Evolutionary conservation across 2,797 vertebrate species (phyloP), one percentile per base, ranked within the genome.

Genomic region (Cynopterus sphinx): DNA sequence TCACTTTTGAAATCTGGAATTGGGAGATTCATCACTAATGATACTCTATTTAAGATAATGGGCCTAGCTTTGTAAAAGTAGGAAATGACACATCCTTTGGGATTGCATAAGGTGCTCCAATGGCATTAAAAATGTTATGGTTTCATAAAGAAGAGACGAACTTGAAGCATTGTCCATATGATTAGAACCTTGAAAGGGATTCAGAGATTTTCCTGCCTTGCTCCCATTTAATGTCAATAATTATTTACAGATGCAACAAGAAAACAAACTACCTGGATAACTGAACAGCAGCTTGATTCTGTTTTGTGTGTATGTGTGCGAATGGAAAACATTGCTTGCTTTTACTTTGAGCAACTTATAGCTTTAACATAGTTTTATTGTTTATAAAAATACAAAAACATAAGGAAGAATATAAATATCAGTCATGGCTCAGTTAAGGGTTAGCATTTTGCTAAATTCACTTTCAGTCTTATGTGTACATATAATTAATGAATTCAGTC

Each of bases 121-220:
- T 67, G 68, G 68, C 39, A 84, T 39, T 67, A 90, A 75, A 85
- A 89, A 55, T 90, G 83, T 94, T 92, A 82, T 53, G 70, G 22
- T 77, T 94, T 90, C 63, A 85, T 95, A 96, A 96, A 94, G 55
- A 91, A 91, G 6, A 88, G 22, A 59, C 43, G 90, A 87, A 90
- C 67, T 51, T 78, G 51, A 94, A 86, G 13, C 31, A 49, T 10
- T 86, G 68, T 90, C 96, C 83, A 71, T 95, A 83, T 49, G 71
- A 82, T 90, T 75, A 96, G 90, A 91, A 92, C n/a, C 33, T 81
- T 55, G 39, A 82, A 95, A 77, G 51, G 39, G 57, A 17, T 86
- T 90, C n/a, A 65, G 51, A 90, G 24, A 90, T 89, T 65, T 87
- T 74, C 33, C 59, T 91, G 75, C n/a, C 75, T 92, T 67, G 28